Percentiles rank a stretch among this genome's conserved stretches.
Evolutionary conservation across 2,113 vertebrate species (phyloP).

Genomic region (Xenopus borealis): DNA sequence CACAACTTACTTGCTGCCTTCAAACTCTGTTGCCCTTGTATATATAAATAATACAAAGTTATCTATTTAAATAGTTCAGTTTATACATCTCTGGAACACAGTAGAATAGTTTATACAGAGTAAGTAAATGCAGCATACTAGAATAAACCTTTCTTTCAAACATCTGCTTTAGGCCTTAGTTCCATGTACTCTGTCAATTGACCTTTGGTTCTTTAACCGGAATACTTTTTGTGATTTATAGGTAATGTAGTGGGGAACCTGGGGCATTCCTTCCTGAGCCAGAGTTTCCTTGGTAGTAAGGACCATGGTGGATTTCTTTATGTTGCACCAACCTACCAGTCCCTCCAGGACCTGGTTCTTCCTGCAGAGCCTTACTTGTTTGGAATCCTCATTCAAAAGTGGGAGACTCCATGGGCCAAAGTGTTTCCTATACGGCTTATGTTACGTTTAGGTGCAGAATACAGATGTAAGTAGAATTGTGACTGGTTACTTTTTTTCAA

Average conservation of each 20-base stretch:
- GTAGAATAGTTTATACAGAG: too few relatives aligned
- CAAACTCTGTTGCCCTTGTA: too few relatives aligned
- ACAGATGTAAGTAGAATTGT: conserved; percentile 81
- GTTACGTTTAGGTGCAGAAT: conserved; percentile 94
- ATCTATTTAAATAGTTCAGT: too few relatives aligned
- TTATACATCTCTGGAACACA: too few relatives aligned
- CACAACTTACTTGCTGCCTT: too few relatives aligned
- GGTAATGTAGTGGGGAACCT: conserved; percentile 90
- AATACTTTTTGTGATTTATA: conserved; percentile 54
- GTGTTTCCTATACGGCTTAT: conserved; percentile 96
- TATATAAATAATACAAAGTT: too few relatives aligned
- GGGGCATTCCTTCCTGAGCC: conserved; percentile 95
- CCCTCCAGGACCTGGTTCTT: conserved; percentile 90
- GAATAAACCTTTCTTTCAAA: too few relatives aligned
- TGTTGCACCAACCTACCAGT: conserved; percentile 90
- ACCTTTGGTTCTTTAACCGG: too few relatives aligned
- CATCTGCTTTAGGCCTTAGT: too few relatives aligned
- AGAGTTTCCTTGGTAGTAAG: conserved; percentile 93
- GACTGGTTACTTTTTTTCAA: too few relatives aligned
- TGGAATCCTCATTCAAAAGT: conserved; percentile 96
- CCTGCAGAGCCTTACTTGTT: conserved; percentile 93
- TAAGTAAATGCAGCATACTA: too few relatives aligned
- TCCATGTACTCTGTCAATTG: too few relatives aligned
- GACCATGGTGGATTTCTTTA: conserved; percentile 97
- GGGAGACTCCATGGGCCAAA: conserved; percentile 98